Conservation (phyloP, 2,888 invertebrate species). For the Orchestes rusci region DNA sequence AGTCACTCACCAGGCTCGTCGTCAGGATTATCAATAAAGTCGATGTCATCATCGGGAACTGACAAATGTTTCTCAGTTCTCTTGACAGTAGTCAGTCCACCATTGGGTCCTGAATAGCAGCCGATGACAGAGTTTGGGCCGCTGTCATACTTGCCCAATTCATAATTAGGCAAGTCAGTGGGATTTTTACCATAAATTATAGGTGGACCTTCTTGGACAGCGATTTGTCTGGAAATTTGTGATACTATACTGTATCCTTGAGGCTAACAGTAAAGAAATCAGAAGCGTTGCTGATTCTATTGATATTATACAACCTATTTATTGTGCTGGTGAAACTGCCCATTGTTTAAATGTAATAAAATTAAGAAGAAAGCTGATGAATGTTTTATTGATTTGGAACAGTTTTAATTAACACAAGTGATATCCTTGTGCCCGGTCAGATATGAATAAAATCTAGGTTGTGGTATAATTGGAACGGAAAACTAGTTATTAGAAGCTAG, state of each 20-base stretch:
- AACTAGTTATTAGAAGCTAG: too few relatives aligned
- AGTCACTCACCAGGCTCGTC: conserved; percentile 36
- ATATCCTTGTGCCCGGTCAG: too few relatives aligned
- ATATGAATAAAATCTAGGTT: too few relatives aligned
- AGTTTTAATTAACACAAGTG: neutral
- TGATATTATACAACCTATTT: too few relatives aligned
- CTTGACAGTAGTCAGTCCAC: conserved; percentile 69
- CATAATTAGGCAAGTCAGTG: conserved; percentile 61
- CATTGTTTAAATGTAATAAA: conserved; percentile 6
- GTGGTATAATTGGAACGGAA: too few relatives aligned
- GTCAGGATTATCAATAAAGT: conserved; percentile 58
- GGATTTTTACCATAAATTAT: conserved; percentile 65
- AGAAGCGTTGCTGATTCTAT: too few relatives aligned
- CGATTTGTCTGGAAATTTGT: conserved; percentile 37
- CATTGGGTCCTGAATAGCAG: conserved; percentile 75
- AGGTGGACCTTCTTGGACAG: conserved; percentile 46
- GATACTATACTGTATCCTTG: too few relatives aligned
- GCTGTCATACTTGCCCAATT: conserved; percentile 47
- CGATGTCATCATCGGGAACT: conserved; percentile 60
- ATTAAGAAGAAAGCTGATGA: neutral
- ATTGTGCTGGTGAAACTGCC: too few relatives aligned
- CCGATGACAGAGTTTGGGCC: conserved; percentile 56
- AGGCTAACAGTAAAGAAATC: too few relatives aligned
- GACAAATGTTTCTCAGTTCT: conserved; percentile 58
- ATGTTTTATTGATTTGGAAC: neutral